Evolutionary conservation across 2,113 vertebrate species (phyloP).

Genomic region (Sminthopsis crassicaudata): DNA sequence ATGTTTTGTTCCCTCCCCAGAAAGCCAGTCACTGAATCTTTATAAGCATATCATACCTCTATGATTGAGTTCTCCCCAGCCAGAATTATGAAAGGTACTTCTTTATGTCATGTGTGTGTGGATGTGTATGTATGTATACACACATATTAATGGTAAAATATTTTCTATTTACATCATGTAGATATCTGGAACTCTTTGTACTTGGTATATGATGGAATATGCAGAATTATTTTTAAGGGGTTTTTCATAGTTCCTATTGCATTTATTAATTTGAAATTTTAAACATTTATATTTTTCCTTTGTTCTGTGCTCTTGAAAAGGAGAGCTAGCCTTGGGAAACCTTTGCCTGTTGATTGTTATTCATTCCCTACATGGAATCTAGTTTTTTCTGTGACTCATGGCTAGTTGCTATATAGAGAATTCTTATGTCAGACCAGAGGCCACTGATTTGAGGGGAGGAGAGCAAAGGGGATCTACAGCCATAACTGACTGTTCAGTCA

Average conservation of each 20-base stretch:
- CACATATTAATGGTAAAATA: neutral
- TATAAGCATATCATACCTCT: neutral
- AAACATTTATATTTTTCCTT: conserved; percentile 12
- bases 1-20: neutral
- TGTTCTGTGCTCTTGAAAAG: neutral
- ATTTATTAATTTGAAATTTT: conserved; percentile 30
- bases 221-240: neutral
- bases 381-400: conserved; percentile 60
- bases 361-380: conserved; percentile 22
- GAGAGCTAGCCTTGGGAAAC: conserved; percentile 26
- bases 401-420: conserved; percentile 54
- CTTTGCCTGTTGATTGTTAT: conserved; percentile 32
- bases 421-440: conserved; percentile 60
- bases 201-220: neutral
- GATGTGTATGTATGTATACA: too few relatives aligned
- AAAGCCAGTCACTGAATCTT: neutral
- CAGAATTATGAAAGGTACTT: neutral
- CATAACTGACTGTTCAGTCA: conserved; percentile 65
- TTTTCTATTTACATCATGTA: neutral
- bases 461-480: conserved; percentile 17
- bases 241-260: neutral
- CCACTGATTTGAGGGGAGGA: conserved; percentile 60
- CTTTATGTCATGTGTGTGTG: neutral
- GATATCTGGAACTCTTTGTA: neutral
- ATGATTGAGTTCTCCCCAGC: neutral